phyloP scores from a whole-genome alignment of 2,113 vertebrate genomes.

The Stegastes partitus region DNA sequence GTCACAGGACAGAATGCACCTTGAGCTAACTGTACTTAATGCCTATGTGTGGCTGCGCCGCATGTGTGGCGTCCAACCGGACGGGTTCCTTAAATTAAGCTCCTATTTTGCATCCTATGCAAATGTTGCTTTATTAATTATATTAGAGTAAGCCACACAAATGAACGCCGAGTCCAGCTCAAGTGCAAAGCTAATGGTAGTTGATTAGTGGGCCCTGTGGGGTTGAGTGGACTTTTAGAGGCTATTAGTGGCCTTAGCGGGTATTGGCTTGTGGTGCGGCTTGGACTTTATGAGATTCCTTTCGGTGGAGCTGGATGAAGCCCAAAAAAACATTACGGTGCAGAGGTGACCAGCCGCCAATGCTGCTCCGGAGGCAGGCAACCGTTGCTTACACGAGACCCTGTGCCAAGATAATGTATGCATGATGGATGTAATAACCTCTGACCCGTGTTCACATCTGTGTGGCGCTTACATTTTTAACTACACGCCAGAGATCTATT shows the following conservation, averaged over 20 bases:
- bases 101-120: slow-evolving; percentile 30
- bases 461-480: slow-evolving; percentile 52
- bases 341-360: slow-evolving; percentile 37
- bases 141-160: slow-evolving; percentile 5
- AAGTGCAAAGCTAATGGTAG: slow-evolving; percentile 36
- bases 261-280: slow-evolving; percentile 36
- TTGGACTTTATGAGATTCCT: slow-evolving; percentile 30
- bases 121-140: slow-evolving; percentile 27
- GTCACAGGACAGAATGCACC: slow-evolving; percentile 84
- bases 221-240: slow-evolving; percentile 43
- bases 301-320: slow-evolving; percentile 49
- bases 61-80: slow-evolving; percentile 14
- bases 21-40: slow-evolving; percentile 83
- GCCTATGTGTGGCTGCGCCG: slow-evolving; percentile 44
- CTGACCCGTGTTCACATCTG: slow-evolving; percentile 55
- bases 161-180: slow-evolving; percentile 21
- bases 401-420: slow-evolving; percentile 44
- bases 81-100: slow-evolving; percentile 17
- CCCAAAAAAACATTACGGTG: slow-evolving; percentile 34
- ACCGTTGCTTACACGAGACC: slow-evolving; percentile 42
- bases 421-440: slow-evolving; percentile 58
- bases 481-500: slow-evolving; percentile 23
- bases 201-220: slow-evolving; percentile 25
- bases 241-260: slow-evolving; percentile 45
- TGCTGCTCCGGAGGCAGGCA: slow-evolving; percentile 37